Evolutionary conservation across 1,140 invertebrate species (phyloP), one percentile per base, ranked within the genome.

Genomic region (Dinothrombium tinctorium): DNA sequence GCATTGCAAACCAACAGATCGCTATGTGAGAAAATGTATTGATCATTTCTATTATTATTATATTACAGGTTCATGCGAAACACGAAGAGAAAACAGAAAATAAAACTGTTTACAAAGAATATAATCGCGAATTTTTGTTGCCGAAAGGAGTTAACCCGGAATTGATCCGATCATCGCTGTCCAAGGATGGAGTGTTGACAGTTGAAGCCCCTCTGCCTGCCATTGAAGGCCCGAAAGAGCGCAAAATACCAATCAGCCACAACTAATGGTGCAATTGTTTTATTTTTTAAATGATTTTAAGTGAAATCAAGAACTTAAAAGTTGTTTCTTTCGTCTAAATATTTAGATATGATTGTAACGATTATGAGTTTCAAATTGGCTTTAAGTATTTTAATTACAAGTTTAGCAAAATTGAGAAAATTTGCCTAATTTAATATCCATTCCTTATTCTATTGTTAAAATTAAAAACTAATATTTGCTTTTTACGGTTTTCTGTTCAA

Each of bases 51-150:
- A n/a, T n/a, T n/a, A n/a, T n/a, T n/a, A n/a, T n/a, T n/a, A n/a
- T n/a, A 0, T 6, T 32, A 2, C 61, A 87, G 81, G 83, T 92
- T 14, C 82, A 89, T 55, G 84, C 83, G 40, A 89, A 89, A 62
- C 84, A 92, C 59, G 83, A 92, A 61, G 83, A 92, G 59, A 89
- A 89, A 57, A 72, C 76, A 24, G 83, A 89, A 56, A 83, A 75
- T 50, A 83, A 83, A 65, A 82, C 78, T 19, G 81, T 89, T 2
- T 90, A 86, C 67, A 71, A 83, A 58, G 83, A 92, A 58, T 92
- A 89, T 69, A 90, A 89, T 59, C 69, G 83, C 45, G 83, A 92
- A 65, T 92, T 92, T 64, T 63, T 89, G 54, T 61, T 92, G 53
- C 84, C 83, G 4, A 82, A 86, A 59, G 83, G 52, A 47, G 84